Evolutionary conservation across 2,797 vertebrate genomes (phyloP), one percentile per base, ranked within the genome.

Genomic region (Phataginus tetradactyla): DNA sequence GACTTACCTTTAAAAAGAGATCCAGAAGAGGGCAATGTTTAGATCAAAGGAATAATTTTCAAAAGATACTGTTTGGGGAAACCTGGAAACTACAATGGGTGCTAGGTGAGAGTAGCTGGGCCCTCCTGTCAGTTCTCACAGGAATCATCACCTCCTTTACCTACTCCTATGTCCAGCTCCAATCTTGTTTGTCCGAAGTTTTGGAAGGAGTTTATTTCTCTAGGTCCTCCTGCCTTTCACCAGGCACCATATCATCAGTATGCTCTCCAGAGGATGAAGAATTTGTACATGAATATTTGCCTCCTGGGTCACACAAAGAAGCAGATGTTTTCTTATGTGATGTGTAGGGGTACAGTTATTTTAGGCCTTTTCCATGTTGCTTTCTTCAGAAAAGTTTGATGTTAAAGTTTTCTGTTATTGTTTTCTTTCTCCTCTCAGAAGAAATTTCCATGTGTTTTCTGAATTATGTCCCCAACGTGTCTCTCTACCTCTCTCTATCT

Each of bases 381-480:
- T 91, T 92, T 53, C 51, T 94, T 95, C 34, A 45, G 71, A 34
- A 84, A 63, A 90, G 10, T 57, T 92, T 78, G 25, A 85, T 63
- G 34, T 23, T 59, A 78, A 51, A 55, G 14, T 61, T 59, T 84
- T 69, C 45, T 57, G 11, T 32, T 78, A 10, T 78, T 69, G 1
- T 29, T 87, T 84, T 13, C 45, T 93, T 90, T 96, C 25, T 96
- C 2, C 34, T 88, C 84, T 69, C 57, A 84, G 25, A 80, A 83
- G 8, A 96, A 81, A 75, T 59, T 11, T 34, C 12, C 9, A 25
- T 69, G 12, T 61, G 13, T 12, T 86, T 83, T 59, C 21, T 86
- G 25, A 23, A 27, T 71, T 89, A 29, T 68, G 7, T 68, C 5
- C 25, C 10, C 27, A 71, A 15, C 4, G 9, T 79, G 1, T 51